Conservation (phyloP, 2,797 vertebrate species). For the Acanthiza pusilla region DNA sequence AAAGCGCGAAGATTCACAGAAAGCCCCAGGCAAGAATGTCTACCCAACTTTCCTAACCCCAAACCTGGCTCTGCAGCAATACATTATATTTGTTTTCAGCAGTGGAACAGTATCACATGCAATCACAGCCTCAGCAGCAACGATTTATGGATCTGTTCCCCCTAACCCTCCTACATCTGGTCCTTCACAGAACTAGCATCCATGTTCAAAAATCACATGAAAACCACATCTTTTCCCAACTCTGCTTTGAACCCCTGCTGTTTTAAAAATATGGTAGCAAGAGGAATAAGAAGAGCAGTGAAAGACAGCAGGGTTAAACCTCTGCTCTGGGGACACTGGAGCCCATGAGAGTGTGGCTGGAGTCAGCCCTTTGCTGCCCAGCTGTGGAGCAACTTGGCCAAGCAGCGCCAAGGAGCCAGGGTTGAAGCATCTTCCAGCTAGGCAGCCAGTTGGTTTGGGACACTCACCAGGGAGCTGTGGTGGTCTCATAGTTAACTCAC, state of each 20-base stretch:
- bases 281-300: neutral
- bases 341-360: accelerated
- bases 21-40: conserved; percentile 9
- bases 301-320: neutral
- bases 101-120: neutral
- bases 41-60: conserved; percentile 19
- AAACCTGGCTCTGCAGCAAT: neutral
- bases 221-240: neutral
- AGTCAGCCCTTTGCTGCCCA: neutral
- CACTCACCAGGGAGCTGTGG: accelerated
- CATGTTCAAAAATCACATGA: neutral
- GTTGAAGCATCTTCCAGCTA: neutral
- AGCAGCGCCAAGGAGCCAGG: neutral
- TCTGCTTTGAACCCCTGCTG: neutral
- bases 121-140: neutral
- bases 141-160: neutral
- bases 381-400: neutral
- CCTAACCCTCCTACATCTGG: neutral
- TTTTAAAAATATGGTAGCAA: neutral
- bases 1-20: neutral
- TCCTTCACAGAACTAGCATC: neutral
- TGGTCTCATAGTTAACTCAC: neutral
- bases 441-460: accelerated
- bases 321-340: neutral
- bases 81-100: conserved; percentile 12